Percentiles rank a stretch among this genome's conserved stretches.
phyloP scores from a whole-genome alignment of 2,113 vertebrate species.

The Crotophaga sulcirostris region DNA sequence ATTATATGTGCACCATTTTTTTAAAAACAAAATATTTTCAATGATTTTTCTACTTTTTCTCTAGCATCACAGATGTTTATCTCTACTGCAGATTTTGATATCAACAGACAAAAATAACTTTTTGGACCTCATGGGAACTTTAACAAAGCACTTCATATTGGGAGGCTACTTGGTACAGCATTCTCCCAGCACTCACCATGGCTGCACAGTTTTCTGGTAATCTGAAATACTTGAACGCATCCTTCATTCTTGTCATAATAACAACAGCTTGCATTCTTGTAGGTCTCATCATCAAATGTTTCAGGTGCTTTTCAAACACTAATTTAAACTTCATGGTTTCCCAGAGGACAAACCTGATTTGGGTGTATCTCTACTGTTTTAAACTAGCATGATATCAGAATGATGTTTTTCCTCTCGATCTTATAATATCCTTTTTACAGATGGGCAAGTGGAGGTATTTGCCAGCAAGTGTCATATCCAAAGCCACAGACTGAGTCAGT shows the following conservation, averaged over 20 bases:
- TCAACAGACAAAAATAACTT: neutral
- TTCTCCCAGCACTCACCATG: neutral
- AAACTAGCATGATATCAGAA: neutral
- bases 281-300: neutral
- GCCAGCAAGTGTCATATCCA: neutral
- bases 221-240: neutral
- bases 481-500: neutral
- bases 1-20: neutral
- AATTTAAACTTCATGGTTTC: neutral
- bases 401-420: neutral
- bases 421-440: neutral
- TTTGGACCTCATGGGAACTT: neutral
- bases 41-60: neutral
- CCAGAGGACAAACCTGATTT: neutral
- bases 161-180: fast-evolving
- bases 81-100: neutral
- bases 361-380: neutral
- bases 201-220: neutral
- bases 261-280: neutral
- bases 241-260: neutral
- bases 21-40: neutral
- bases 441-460: neutral
- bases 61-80: neutral
- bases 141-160: neutral
- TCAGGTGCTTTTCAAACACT: neutral